Conservation (phyloP, 2,113 vertebrate species). For the Leiothrix lutea region DNA sequence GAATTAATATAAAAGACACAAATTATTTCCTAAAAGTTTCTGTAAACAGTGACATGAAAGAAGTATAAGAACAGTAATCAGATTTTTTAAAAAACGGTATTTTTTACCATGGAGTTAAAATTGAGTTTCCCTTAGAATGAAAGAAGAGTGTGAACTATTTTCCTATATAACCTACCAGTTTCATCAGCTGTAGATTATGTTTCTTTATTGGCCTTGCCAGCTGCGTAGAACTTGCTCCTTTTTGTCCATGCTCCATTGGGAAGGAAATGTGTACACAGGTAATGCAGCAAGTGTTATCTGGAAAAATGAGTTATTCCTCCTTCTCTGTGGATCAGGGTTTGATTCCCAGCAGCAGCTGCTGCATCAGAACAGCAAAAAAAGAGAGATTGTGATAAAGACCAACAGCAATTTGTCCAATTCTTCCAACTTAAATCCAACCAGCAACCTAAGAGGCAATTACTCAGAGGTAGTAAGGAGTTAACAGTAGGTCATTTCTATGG, state of each 20-base stretch:
- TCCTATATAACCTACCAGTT: background rate
- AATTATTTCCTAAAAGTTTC: background rate
- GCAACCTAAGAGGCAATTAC: background rate
- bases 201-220: background rate
- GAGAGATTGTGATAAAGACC: background rate
- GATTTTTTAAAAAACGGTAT: too few species aligned
- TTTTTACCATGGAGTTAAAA: too few species aligned
- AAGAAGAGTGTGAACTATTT: background rate
- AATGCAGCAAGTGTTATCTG: background rate
- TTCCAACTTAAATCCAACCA: background rate
- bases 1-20: background rate
- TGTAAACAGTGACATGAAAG: background rate
- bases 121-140: background rate
- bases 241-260: background rate
- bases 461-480: background rate
- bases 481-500: background rate
- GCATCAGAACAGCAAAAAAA: background rate
- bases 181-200: background rate
- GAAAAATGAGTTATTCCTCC: background rate
- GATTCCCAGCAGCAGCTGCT: background rate
- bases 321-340: background rate
- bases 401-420: conserved; percentile 1
- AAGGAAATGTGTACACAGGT: background rate
- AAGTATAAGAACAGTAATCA: background rate
- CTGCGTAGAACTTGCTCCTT: background rate